phyloP scores from a whole-genome alignment of 2,797 vertebrate species.

The Antrozous pallidus region DNA sequence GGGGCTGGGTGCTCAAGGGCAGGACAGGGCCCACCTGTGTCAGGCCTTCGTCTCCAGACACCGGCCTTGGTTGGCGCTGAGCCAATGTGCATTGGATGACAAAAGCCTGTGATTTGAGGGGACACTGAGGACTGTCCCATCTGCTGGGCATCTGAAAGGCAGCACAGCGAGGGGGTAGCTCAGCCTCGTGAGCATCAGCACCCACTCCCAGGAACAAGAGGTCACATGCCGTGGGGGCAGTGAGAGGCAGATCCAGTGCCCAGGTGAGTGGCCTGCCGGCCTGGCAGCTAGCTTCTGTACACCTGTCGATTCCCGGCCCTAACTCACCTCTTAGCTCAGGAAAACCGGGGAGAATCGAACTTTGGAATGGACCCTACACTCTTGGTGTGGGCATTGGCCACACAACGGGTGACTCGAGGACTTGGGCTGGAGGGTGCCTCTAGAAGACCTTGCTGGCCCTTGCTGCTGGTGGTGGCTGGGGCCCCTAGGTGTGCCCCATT shows the following conservation, averaged over 20 bases:
- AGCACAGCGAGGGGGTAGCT: too few species aligned
- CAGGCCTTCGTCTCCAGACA: neutral
- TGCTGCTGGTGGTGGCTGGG: neutral
- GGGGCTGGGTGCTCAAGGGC: neutral
- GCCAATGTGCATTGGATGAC: neutral
- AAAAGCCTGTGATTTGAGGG: neutral
- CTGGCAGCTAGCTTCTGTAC: neutral
- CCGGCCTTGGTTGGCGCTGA: neutral
- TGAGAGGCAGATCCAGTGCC: too few species aligned
- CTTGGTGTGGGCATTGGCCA: fast-evolving
- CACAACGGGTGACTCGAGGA: too few species aligned
- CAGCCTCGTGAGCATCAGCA: too few species aligned
- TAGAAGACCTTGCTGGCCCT: neutral
- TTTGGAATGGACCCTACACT: fast-evolving
- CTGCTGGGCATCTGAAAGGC: too few species aligned
- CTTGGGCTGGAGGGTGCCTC: fast-evolving
- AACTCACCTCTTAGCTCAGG: neutral
- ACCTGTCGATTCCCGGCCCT: neutral
- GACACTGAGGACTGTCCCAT: neutral
- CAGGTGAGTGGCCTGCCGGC: neutral
- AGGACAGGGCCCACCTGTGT: neutral
- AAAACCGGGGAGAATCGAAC: fast-evolving
- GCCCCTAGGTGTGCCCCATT: neutral
- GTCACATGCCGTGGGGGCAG: too few species aligned
- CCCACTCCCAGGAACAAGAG: too few species aligned